Evolutionary conservation across 2,888 invertebrate genomes (phyloP), one percentile per base, ranked within the genome.

Genomic region (Synergus gifuensis): DNA sequence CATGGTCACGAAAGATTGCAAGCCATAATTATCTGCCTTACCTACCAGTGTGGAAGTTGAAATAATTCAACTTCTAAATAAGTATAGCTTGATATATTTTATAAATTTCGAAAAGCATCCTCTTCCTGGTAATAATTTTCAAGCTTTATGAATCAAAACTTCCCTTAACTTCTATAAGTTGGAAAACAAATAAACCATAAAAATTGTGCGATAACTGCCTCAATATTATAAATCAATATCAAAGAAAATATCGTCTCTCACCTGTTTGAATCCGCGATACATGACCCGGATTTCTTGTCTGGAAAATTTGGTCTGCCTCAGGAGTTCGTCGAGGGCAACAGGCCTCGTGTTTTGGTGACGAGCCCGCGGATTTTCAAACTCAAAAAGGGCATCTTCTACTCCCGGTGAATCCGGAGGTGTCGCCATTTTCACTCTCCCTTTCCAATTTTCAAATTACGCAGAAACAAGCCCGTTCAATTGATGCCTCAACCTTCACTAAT

Each of bases 231-330:
- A 46, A 44, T 46, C 16, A 44, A 36, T 28, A 54, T 73, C 11
- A 9, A 16, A 49, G 54, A 73, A 36, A 73, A 8, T 28, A 7
- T 28, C 28, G 5, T 49, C 7, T 7, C 46, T 16, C 49, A 98
- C 98, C 95, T 98, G 97, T 93, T 99, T 99, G 93, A 99, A 99
- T 86, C 98, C 98, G 89, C 98, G 94, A 93, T 99, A 99, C 98
- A 99, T 98, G 90, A 98, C 97, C 88, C 98, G 95, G 85, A 99
- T 98, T 93, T 99, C 99, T 92, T 97, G 97, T 89, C 97, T 95
- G 76, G 98, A 97, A 93, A 99, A 99, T 93, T 98, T 98, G 79
- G 98, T 98, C 92, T 97, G 97, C 87, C 97, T 94, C 92, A 98
- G 98, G 81, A 98, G 94, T 91, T 98, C 98, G 91, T 98, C 98